Percentiles rank a stretch among this genome's conserved stretches.
Evolutionary conservation across 2,888 invertebrate species (phyloP).

Genomic region (Frankliniella intonsa): DNA sequence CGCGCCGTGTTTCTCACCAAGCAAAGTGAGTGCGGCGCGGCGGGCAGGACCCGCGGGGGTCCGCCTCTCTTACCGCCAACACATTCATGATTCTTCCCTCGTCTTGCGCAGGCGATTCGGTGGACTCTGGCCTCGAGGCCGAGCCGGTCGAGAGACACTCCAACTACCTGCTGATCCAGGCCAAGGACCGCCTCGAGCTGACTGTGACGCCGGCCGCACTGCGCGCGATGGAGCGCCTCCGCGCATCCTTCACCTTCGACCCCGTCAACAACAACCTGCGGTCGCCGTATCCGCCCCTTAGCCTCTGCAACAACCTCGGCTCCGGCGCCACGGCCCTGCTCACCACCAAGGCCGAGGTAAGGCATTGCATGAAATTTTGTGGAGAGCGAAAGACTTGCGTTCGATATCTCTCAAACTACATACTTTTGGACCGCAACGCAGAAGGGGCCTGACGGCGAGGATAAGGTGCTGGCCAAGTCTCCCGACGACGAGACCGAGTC

Average conservation of each 20-base stretch:
- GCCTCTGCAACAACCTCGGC: constrained; percentile 60
- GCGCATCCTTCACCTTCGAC: constrained; percentile 48
- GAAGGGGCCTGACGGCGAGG: constrained; percentile 38
- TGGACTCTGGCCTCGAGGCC: constrained; percentile 52
- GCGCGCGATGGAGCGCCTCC: constrained; percentile 52
- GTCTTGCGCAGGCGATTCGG: constrained; percentile 46
- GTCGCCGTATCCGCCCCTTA: constrained; percentile 47
- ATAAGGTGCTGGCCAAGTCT: constrained; percentile 52
- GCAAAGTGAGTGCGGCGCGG: constrained; percentile 38
- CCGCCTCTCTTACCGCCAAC: too few relatives aligned
- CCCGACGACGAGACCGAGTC: constrained; percentile 60
- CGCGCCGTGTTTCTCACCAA: constrained; percentile 42
- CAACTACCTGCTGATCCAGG: constrained; percentile 64
- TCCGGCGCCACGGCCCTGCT: constrained; percentile 43
- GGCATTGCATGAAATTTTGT: background rate
- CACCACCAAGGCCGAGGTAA: constrained; percentile 43
- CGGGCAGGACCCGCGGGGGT: too few relatives aligned
- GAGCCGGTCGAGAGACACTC: constrained; percentile 51
- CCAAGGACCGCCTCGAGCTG: constrained; percentile 61
- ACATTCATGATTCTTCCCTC: too few relatives aligned
- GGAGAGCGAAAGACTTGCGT: too few relatives aligned
- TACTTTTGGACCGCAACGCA: background rate
- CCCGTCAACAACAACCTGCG: constrained; percentile 31
- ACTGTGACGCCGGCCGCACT: constrained; percentile 65
- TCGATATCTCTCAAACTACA: too few relatives aligned